These are phyloP conservation scores for Nestor notabilis DNA, from an alignment of 2,113 vertebrate species.

Conservation along the genomic window DNA sequence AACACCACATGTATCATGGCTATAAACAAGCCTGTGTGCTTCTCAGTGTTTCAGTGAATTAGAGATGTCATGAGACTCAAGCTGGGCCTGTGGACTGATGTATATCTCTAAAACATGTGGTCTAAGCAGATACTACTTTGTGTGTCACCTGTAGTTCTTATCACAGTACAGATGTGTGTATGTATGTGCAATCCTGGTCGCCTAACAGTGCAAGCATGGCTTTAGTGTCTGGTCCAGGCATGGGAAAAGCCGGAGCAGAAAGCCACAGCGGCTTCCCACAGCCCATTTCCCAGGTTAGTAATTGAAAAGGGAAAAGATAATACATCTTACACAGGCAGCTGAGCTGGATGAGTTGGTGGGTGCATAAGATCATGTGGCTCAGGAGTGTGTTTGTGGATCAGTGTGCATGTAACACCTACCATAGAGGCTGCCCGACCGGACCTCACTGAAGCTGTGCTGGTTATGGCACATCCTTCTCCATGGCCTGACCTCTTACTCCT, in stretches of 20 bases:
- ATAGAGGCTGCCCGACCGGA: neutral
- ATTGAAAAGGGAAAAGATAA: neutral
- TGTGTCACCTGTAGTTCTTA: neutral
- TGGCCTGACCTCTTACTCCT: neutral
- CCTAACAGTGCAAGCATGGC: neutral
- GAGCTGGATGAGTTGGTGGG: neutral
- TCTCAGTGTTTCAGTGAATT: neutral
- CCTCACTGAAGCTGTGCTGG: neutral
- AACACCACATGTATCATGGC: fast-evolving
- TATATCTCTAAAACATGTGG: neutral
- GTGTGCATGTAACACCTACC: neutral
- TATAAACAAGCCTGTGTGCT: neutral
- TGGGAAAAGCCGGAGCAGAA: neutral
- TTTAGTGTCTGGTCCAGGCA: neutral
- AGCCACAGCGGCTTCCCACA: neutral
- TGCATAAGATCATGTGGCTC: neutral
- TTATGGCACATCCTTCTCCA: neutral
- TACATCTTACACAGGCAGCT: neutral
- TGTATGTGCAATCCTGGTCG: neutral
- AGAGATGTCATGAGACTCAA: neutral
- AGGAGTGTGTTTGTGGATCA: neutral
- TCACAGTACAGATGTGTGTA: fast-evolving
- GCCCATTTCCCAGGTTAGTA: neutral
- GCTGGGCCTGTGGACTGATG: neutral
- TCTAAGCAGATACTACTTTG: neutral